Evolutionary conservation across 2,888 invertebrate genomes (phyloP).

Genomic region (Caenorhabditis auriculariae): DNA sequence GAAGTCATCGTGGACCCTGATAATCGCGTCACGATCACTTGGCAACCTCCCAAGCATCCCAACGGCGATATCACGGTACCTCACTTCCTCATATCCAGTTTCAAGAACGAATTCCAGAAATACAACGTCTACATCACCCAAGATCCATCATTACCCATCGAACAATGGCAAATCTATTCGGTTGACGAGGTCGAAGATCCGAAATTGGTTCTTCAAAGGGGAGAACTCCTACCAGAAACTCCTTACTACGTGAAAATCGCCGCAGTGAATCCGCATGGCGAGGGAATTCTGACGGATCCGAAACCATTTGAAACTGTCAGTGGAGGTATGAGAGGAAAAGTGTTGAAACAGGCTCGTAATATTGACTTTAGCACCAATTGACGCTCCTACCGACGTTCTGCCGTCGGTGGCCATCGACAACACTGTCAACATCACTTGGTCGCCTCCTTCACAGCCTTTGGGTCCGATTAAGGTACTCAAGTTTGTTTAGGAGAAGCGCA

Average conservation of each 20-base stretch:
- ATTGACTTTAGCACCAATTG: slow-evolving; percentile 55
- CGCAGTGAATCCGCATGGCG: slow-evolving; percentile 56
- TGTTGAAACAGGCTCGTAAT: not conserved
- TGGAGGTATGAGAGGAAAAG: slow-evolving; percentile 39
- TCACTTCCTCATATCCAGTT: not conserved
- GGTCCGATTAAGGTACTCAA: slow-evolving; percentile 44
- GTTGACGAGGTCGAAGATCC: slow-evolving; percentile 37
- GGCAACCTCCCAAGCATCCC: slow-evolving; percentile 58
- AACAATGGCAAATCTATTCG: slow-evolving; percentile 57
- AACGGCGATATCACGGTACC: slow-evolving; percentile 57
- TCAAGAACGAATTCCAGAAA: slow-evolving; percentile 31
- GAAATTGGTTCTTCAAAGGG: slow-evolving; percentile 50
- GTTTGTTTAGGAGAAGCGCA: not conserved
- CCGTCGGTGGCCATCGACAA: slow-evolving; percentile 55
- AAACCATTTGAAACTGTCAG: slow-evolving; percentile 54
- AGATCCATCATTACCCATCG: slow-evolving; percentile 57
- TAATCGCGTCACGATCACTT: slow-evolving; percentile 58
- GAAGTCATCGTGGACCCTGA: slow-evolving; percentile 56
- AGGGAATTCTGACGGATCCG: slow-evolving; percentile 55
- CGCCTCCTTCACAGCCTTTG: slow-evolving; percentile 52
- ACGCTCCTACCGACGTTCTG: slow-evolving; percentile 55
- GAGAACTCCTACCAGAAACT: slow-evolving; percentile 60
- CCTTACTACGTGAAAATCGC: slow-evolving; percentile 59
- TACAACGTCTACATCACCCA: slow-evolving; percentile 61
- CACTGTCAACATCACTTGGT: slow-evolving; percentile 57